Conservation (phyloP, 2,888 invertebrate genomes). For the Polyploca ridens region DNA sequence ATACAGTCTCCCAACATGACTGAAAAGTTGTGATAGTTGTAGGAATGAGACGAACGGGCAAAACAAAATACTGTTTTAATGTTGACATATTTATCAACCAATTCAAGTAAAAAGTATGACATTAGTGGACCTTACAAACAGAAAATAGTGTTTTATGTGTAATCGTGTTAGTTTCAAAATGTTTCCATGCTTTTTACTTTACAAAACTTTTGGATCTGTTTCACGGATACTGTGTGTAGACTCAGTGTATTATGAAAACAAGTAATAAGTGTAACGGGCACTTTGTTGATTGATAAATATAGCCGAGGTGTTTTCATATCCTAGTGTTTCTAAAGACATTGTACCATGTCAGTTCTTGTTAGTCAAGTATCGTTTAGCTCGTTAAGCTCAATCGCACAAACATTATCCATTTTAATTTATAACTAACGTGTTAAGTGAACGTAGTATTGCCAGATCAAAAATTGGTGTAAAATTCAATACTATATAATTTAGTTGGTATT, state of each 20-base stretch:
- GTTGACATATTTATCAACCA: too few relatives aligned
- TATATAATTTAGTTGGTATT: neutral
- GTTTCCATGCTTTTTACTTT: too few relatives aligned
- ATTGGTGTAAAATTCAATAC: neutral
- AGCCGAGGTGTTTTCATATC: too few relatives aligned
- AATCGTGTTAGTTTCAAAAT: too few relatives aligned
- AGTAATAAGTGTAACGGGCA: neutral
- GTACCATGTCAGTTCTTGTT: neutral
- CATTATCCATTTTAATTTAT: neutral
- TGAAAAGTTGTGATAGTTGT: neutral
- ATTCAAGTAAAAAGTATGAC: too few relatives aligned
- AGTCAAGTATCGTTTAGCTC: neutral
- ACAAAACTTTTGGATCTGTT: too few relatives aligned
- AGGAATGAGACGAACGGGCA: neutral
- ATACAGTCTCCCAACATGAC: constrained; percentile 12
- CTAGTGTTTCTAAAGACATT: neutral
- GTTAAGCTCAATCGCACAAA: neutral
- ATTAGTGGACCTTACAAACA: too few relatives aligned
- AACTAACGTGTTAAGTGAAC: neutral
- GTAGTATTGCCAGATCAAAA: neutral
- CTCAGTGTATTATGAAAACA: too few relatives aligned
- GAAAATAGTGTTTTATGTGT: too few relatives aligned
- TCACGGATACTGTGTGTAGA: too few relatives aligned
- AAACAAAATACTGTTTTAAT: too few relatives aligned
- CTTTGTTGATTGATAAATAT: too few relatives aligned